Conservation (phyloP, 2,888 invertebrate species). For the Himalopsyche japonica region DNA sequence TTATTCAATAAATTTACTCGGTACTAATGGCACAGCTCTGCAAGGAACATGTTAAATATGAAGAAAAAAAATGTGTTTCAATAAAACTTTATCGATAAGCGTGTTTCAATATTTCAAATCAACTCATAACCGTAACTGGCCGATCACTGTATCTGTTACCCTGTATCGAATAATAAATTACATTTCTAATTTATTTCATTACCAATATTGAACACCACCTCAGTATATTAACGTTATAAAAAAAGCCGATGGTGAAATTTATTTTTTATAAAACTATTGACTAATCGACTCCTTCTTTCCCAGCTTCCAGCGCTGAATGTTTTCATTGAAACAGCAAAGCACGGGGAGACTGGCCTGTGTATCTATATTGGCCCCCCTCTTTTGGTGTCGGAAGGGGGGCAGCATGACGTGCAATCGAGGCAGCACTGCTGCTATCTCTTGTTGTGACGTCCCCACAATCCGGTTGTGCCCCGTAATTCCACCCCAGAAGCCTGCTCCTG, state of each 20-base stretch:
- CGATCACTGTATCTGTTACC: too few species aligned
- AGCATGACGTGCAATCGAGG: slow-evolving; percentile 62
- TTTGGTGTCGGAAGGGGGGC: slow-evolving; percentile 45
- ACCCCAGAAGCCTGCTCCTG: slow-evolving; percentile 54
- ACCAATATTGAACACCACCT: background rate
- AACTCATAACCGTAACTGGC: too few species aligned
- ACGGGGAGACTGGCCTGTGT: background rate
- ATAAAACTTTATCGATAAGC: too few species aligned
- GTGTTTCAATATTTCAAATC: too few species aligned
- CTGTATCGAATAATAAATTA: background rate
- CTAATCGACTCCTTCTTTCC: background rate
- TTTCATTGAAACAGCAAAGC: background rate
- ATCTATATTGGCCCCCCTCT: slow-evolving; percentile 9
- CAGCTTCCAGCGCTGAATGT: background rate
- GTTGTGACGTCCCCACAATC: slow-evolving; percentile 47
- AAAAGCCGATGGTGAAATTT: background rate
- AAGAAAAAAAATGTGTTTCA: too few species aligned
- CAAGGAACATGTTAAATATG: too few species aligned
- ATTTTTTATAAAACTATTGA: background rate
- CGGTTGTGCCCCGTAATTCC: slow-evolving; percentile 41
- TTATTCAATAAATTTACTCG: too few species aligned
- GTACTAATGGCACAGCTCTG: too few species aligned
- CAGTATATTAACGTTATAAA: background rate
- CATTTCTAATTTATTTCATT: background rate
- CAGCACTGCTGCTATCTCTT: slow-evolving; percentile 63